Evolutionary conservation across 2,888 invertebrate species (phyloP), one percentile per base, ranked within the genome.

Genomic region (Pocota personata): DNA sequence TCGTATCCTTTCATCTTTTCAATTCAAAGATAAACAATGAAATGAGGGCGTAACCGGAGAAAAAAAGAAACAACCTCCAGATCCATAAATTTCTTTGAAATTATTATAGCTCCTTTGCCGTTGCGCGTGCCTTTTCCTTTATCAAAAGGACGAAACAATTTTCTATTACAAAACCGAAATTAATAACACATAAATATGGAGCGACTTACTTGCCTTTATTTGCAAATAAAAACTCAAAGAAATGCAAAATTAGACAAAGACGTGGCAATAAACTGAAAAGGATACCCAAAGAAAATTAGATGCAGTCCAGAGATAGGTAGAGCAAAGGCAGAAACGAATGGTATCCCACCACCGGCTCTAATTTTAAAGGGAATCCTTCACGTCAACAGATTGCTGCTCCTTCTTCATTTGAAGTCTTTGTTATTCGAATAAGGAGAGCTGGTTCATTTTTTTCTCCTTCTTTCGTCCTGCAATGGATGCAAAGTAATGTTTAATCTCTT

Each of bases 181-280:
- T 83, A 79, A 69, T 79, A 79, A 60, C 66, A 67, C 77, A 72
- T 77, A 73, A 72, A 82, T 27, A 52, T 21, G 43, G 35, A 46
- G 66, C 37, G 37, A 52, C 30, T 58, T 40, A 48, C 19, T 50
- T 60, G 50, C 32, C 57, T 62, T 71, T 72, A 72, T 77, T 76
- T 50, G 52, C 50, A 50, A 50, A 14, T 12, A n/a, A 14, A 55
- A 69, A 73, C 48, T 62, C 32, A 73, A 67, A 67, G 72, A 64
- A 83, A 67, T 82, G 66, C 52, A 58, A 82, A 82, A 78, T 66
- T 66, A 52, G 43, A 58, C 19, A 16, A 67, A 72, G 43, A 66
- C 52, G 57, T 66, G 52, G 50, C 32, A 77, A 64, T 40, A 66
- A 55, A 60, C 52, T 37, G 30, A 48, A 57, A 83, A 73, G 78